Conservation (phyloP, 2,888 invertebrate species). For the Xestoiulus laeticollis region DNA sequence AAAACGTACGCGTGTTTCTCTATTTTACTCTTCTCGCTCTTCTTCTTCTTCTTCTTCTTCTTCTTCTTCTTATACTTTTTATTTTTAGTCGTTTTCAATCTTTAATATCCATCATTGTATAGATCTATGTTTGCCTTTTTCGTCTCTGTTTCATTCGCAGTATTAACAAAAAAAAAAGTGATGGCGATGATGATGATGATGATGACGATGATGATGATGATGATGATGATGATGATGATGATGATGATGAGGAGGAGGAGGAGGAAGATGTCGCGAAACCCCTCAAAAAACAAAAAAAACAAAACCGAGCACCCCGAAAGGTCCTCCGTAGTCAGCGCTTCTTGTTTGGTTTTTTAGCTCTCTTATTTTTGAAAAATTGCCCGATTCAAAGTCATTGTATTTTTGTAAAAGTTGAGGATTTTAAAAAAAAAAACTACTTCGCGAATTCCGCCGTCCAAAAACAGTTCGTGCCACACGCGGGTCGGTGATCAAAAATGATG, state of each 20-base stretch:
- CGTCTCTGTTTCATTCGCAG: background rate
- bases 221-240: too few species aligned
- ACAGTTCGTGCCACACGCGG: background rate
- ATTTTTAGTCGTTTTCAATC: constrained; percentile 10
- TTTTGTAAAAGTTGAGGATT: background rate
- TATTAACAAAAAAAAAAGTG: background rate
- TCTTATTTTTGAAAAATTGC: background rate
- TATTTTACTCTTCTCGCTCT: background rate
- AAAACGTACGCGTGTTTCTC: constrained; percentile 18
- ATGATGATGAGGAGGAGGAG: too few species aligned
- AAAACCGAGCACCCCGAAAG: background rate
- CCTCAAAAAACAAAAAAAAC: too few species aligned
- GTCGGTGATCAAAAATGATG: background rate
- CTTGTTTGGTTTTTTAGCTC: background rate
- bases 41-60: too few species aligned
- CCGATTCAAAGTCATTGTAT: background rate
- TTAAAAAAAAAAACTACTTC: too few species aligned
- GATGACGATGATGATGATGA: too few species aligned
- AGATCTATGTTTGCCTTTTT: constrained; percentile 4
- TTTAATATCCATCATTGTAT: constrained; percentile 1
- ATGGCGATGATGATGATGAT: background rate
- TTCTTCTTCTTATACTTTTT: too few species aligned
- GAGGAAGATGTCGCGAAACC: too few species aligned
- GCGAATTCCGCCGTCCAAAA: background rate
- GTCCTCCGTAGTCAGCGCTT: background rate